Percentiles rank a stretch among this genome's conserved stretches.
phyloP scores from a whole-genome alignment of 2,888 invertebrate genomes.

The Drosophila recens region DNA sequence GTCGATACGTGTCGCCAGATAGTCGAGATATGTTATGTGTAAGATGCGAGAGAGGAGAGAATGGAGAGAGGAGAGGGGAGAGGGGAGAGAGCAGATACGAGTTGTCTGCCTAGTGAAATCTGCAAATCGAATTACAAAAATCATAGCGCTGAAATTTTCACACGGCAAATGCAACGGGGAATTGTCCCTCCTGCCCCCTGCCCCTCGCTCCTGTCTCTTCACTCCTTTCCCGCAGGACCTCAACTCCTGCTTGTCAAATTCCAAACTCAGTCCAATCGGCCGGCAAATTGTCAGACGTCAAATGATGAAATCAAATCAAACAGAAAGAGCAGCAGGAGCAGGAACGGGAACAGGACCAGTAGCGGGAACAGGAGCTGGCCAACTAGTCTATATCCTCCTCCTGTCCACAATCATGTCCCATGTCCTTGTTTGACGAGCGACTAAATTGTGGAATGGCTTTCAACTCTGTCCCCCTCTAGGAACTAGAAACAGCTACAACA shows the following conservation, averaged over 20 bases:
- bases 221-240: neutral
- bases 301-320: conserved; percentile 80
- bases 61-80: no score
- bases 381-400: conserved; percentile 17
- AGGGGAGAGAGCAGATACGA: conserved; percentile 10
- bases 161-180: conserved; percentile 73
- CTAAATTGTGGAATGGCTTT: conserved; percentile 66
- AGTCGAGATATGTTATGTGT: neutral
- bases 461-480: neutral
- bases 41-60: neutral
- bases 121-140: conserved; percentile 82
- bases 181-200: conserved; percentile 4
- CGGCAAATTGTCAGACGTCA: conserved; percentile 80
- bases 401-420: conserved; percentile 17
- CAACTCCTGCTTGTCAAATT: neutral
- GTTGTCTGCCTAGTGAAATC: conserved; percentile 60
- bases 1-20: conserved; percentile 64
- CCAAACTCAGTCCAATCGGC: conserved; percentile 57
- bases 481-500: neutral
- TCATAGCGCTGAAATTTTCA: conserved; percentile 78
- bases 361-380: neutral
- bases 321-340: conserved; percentile 34
- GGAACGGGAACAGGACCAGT: neutral
- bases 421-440: conserved; percentile 68
- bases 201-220: no score